Evolutionary conservation across 1,140 invertebrate species (phyloP).

Genomic region (Triops cancriformis): DNA sequence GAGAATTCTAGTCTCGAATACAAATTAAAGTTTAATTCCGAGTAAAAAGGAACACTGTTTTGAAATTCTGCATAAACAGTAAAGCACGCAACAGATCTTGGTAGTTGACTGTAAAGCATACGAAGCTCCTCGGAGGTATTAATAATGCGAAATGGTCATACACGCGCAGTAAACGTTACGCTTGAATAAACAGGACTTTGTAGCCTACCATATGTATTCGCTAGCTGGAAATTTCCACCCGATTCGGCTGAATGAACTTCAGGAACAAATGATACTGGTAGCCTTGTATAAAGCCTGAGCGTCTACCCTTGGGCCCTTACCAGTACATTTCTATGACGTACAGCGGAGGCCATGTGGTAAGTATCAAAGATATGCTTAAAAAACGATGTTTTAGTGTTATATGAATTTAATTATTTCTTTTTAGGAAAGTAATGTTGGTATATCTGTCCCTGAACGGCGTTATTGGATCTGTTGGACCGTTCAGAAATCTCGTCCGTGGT

Average conservation of each 20-base stretch:
- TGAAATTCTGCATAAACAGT: too few relatives aligned
- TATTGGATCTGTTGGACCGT: background rate
- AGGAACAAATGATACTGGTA: background rate
- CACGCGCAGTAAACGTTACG: background rate
- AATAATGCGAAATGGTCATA: too few relatives aligned
- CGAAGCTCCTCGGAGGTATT: too few relatives aligned
- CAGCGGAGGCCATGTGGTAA: background rate
- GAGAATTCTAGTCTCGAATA: too few relatives aligned
- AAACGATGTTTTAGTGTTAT: background rate
- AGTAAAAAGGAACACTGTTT: too few relatives aligned
- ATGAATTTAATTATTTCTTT: background rate
- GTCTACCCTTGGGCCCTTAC: background rate
- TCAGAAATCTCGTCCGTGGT: background rate
- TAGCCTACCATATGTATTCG: background rate
- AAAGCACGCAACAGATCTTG: too few relatives aligned
- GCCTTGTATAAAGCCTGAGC: background rate
- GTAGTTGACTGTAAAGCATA: too few relatives aligned
- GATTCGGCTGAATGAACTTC: background rate
- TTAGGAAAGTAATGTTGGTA: background rate
- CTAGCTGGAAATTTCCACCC: background rate
- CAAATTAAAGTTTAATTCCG: too few relatives aligned
- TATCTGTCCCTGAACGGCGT: background rate
- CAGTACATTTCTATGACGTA: background rate
- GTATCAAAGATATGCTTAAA: background rate
- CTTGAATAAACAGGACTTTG: background rate